These are phyloP conservation scores for Polypterus senegalus DNA, from an alignment of 2,113 vertebrate genomes.

Conservation along the genomic window DNA sequence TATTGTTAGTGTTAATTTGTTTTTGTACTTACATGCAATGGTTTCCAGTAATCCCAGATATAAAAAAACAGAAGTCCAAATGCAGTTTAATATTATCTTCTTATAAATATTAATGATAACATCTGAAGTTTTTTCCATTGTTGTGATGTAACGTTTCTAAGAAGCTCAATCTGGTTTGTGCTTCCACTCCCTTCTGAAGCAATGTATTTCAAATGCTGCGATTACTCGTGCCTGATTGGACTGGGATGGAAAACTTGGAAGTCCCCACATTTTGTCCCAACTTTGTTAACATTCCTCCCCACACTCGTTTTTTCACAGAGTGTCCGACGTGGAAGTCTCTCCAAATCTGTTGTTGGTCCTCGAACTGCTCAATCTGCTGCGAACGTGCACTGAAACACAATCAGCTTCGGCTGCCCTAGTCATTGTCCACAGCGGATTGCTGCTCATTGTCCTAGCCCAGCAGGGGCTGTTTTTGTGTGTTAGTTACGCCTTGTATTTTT, in stretches of 20 bases:
- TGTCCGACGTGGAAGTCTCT: conserved; percentile 29
- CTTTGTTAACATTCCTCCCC: conserved; percentile 22
- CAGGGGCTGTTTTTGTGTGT: conserved; percentile 25
- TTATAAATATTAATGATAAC: no score
- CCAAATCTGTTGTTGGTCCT: conserved; percentile 27
- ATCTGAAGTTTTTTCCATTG: no score
- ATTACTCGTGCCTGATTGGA: conserved; percentile 20
- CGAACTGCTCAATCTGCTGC: conserved; percentile 17
- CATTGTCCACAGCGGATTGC: conserved; percentile 34
- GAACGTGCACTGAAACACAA: conserved; percentile 42
- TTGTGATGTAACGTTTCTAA: not conserved
- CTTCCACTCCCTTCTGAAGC: conserved; percentile 12
- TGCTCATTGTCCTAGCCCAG: conserved; percentile 39
- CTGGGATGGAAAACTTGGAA: conserved; percentile 13
- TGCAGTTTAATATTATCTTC: no score
- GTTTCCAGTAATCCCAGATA: no score
- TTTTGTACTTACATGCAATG: no score
- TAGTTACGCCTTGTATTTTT: conserved; percentile 20
- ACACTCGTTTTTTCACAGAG: conserved; percentile 32
- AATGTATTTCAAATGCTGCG: conserved; percentile 6
- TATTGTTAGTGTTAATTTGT: no score
- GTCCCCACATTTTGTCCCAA: conserved; percentile 8
- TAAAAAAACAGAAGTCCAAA: no score
- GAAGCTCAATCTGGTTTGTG: conserved; percentile 7
- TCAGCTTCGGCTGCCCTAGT: conserved; percentile 27